These are phyloP conservation scores for Dendropsophus ebraccatus DNA, from an alignment of 2,113 vertebrate genomes.

Conservation along the genomic window DNA sequence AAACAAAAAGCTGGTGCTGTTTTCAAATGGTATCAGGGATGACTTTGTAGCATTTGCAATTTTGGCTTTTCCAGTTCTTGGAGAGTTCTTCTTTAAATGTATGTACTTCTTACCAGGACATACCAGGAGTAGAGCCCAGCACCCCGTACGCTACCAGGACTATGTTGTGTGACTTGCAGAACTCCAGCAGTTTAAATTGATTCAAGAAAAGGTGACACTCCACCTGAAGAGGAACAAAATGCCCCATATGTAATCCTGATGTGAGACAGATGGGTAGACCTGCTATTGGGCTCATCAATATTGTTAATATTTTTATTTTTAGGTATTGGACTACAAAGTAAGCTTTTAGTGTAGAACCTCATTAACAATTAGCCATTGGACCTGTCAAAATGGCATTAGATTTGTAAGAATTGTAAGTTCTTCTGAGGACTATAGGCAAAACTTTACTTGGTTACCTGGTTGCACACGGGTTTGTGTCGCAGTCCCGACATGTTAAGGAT, in stretches of 20 bases:
- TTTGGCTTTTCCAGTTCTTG: background rate
- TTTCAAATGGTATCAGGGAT: too few species aligned
- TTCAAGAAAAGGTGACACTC: constrained; percentile 26
- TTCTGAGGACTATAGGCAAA: too few species aligned
- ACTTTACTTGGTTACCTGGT: constrained; percentile 70
- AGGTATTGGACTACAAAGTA: too few species aligned
- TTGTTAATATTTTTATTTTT: too few species aligned
- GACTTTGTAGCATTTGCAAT: background rate
- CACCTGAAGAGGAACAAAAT: background rate
- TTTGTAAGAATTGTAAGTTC: too few species aligned
- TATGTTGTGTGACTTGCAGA: constrained; percentile 39
- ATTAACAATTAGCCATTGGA: too few species aligned
- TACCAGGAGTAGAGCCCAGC: background rate
- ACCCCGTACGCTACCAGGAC: constrained; percentile 7
- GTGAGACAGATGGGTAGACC: too few species aligned
- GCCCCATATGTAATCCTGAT: too few species aligned
- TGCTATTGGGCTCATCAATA: too few species aligned
- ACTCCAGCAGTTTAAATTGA: constrained; percentile 21
- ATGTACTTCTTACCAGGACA: background rate
- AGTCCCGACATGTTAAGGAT: constrained; percentile 80
- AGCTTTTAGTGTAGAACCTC: too few species aligned
- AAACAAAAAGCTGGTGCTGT: too few species aligned
- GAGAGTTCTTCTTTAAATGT: background rate
- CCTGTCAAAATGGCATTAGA: too few species aligned
- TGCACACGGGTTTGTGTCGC: constrained; percentile 77